Base-by-base conservation (phyloP, 2,113 vertebrate species). In the Pterocles gutturalis region DNA sequence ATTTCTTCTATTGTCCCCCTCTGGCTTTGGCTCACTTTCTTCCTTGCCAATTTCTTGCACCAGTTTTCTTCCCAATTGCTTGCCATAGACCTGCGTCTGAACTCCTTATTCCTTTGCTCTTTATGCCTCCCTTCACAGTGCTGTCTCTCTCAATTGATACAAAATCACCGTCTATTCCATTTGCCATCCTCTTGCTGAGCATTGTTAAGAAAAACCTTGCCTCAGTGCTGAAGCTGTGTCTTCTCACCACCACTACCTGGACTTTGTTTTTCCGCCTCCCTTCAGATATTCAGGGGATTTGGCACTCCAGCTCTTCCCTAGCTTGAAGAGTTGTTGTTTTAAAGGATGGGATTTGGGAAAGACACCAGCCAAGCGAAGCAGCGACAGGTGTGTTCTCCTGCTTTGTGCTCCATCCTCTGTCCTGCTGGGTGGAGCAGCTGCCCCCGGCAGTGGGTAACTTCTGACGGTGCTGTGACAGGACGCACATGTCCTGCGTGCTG, bases 131-230 rank as follows among this genome's bases (percentile, higher is more conserved):
- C 20, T 82, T 85, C 46, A 31, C 16, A 19, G 57, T 14, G 7
- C 53, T 26, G 22, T 24, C 22, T 41, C 12, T 67, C 43, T 79
- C 9, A 5, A 16, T 53, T 66, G 36, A 58, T 62, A 13, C 61
- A 51, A 64, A 76, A 33, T 46, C 48, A 18, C 12, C 55, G 12
- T 38, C 3, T 1, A 11, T 62, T 28, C 26, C 53, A 14, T 51
- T 60, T 72, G 22, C 51, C 22, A 4, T 57, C 21, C n/a, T 77
- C 62, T 43, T 76, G 43, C n/a, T 0, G 0, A 33, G 25, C 33
- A 34, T 13, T 0, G 0, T 1, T 75, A 48, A 36, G 34, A n/a
- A n/a, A n/a, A n/a, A n/a, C 15, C 45, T 28, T 0, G 0, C 18
- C 58, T 86, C 34, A 2, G 0, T 31, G 5, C 22, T 43, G 46